Evolutionary conservation across 2,888 invertebrate species (phyloP), one percentile per base, ranked within the genome.

Genomic region (Empis stercorea): DNA sequence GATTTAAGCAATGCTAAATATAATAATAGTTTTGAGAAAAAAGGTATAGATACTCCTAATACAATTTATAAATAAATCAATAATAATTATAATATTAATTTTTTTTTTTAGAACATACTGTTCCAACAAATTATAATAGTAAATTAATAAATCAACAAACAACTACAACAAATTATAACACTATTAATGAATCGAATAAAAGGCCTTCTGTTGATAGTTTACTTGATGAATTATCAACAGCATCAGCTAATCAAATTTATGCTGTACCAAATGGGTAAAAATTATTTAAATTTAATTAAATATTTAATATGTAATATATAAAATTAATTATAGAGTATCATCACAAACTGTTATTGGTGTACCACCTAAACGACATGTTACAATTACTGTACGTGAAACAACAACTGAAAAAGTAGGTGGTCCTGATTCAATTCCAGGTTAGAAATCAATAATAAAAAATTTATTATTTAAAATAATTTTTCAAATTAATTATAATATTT

Each of bases 171-270:
- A 61, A 64, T 50, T 66, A 60, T 48, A 67, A 64, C 47, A 65
- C 62, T 30, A 58, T 56, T 13, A 61, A 57, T 47, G 68, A 65
- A 47, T 64, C 67, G 17, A 59, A 68, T 27, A 72, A 73, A 50
- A 73, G 91, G 49, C 88, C 89, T 11, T 81, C 87, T 1, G 89
- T 94, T 46, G 93, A 94, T 71, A 87, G 87, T 53, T 76, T 94
- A 42, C 73, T 94, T 48, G 91, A 92, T 58, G 92, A 93, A 68
- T 76, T 94, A 60, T 85, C 66, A 46, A 66, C 60, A 57, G 66
- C 66, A 10, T 54, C 52, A 9, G 46, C 52, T 14, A 55, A 52
- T 48, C 61, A 63, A 34, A 59, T 69, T 39, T 70, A 86, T 48
- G 82, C 83, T 52, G 73, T 82, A 55, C 80, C 82, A 23, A 83